Conservation (phyloP, 2,888 invertebrate species). For the Epinotia nisella region DNA sequence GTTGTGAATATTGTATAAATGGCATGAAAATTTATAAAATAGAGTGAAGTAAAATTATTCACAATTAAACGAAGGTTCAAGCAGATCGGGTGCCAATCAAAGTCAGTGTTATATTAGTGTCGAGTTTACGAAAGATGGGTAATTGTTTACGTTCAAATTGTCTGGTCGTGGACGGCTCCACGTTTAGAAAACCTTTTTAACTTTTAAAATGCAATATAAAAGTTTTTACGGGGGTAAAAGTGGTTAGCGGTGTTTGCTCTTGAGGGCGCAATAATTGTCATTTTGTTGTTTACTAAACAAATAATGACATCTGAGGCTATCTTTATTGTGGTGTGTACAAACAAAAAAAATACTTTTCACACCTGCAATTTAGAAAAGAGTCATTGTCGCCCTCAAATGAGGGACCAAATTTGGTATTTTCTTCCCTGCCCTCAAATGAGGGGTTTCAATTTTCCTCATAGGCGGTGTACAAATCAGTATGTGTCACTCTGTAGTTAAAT, state of each 20-base stretch:
- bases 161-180: not conserved
- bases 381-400: no score
- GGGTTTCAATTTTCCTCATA: no score
- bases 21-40: not conserved
- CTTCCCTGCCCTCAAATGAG: no score
- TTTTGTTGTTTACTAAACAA: constrained; percentile 4
- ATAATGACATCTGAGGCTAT: not conserved
- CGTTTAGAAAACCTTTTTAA: constrained; percentile 23
- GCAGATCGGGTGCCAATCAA: constrained; percentile 6
- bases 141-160: constrained; percentile 36
- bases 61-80: not conserved
- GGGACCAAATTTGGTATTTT: no score
- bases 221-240: constrained; percentile 22
- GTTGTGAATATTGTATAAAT: not conserved
- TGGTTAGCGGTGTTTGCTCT: constrained; percentile 9
- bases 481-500: no score
- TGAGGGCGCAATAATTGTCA: constrained; percentile 6
- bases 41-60: not conserved
- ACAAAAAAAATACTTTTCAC: no score
- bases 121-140: constrained; percentile 3
- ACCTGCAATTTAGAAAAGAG: no score
- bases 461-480: no score
- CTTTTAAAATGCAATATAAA: constrained; percentile 33
- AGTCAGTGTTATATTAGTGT: not conserved
- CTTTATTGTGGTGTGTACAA: no score